Evolutionary conservation across 2,797 vertebrate species (phyloP), one percentile per base, ranked within the genome.

Genomic region (Scolopax bukidnonensis): DNA sequence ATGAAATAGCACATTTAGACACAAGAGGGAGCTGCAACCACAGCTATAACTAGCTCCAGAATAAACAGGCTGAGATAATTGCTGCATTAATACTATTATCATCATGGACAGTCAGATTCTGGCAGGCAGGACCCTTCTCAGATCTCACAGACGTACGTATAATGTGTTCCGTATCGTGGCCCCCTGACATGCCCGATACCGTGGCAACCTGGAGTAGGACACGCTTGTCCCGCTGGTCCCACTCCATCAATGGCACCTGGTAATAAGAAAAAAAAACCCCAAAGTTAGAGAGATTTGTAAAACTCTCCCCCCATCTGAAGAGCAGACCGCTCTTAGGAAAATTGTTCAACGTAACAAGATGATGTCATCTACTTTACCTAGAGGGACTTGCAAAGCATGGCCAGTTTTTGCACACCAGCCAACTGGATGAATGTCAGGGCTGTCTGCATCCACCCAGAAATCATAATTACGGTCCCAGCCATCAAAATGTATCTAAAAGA

Each of bases 371-470:
- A 5, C 74, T 82, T 95, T 97, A 99, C 99, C 98, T 7, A 98
- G 98, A 15, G 98, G 98, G 53, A 98, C 97, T 73, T 99, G 98
- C 36, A 99, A 97, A 36, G 98, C 96, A 40, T 99, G 99, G 64
- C 98, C 98, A 3, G 99, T 99, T 97, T 99, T 99, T 73, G 98
- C 98, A 97, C 98, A 99, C 99, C 99, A 99, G 57, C 98, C 99
- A 4, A 98, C 97, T 21, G 99, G 99, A 80, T 99, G 99, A 83
- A 99, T 95, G 59, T 99, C 98, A 16, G 98, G 97, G 69, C 98
- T 98, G 97, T 99, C 99, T 1, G 98, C 98, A 93, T 99, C 98
- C 56, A 99, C 94, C 98, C 99, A 99, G 95, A 98, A 99, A 96
- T 99, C 98, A 2, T 98, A 99, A 61, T 98, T 98, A 59, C 53